Evolutionary conservation across 2,113 vertebrate genomes (phyloP).

Genomic region (Peromyscus leucopus): DNA sequence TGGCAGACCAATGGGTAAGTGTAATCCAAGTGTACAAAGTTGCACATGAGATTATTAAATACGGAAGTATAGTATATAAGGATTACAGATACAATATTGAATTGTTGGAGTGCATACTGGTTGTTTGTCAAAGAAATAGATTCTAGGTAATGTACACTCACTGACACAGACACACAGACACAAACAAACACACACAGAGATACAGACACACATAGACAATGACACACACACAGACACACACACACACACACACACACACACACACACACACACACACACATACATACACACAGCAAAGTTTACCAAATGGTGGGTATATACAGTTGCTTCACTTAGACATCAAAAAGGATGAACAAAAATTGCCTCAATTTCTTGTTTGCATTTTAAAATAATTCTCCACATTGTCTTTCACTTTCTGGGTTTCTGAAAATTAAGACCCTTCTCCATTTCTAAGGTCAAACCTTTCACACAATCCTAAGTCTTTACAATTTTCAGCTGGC

Average conservation of each 20-base stretch:
- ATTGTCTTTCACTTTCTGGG: not conserved
- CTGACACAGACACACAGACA: no score
- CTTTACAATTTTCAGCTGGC: not conserved
- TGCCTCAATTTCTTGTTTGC: not conserved
- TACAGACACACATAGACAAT: not conserved
- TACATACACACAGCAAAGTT: not conserved
- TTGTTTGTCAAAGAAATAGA: not conserved
- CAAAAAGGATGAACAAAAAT: not conserved
- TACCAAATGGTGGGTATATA: not conserved
- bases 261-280: not conserved
- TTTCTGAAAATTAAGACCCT: not conserved
- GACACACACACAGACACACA: no score
- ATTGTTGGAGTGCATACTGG: not conserved
- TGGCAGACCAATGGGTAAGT: not conserved
- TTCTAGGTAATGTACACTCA: not conserved
- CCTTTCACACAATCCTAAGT: not conserved
- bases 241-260: not conserved
- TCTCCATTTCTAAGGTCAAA: slow-evolving; percentile 23
- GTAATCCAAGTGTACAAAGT: not conserved
- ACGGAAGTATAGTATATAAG: not conserved
- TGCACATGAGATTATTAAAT: not conserved
- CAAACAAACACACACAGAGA: not conserved
- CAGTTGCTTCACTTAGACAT: not conserved
- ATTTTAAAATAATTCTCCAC: not conserved
- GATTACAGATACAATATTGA: not conserved